Evolutionary conservation across 2,113 vertebrate species (phyloP), one percentile per base, ranked within the genome.

Genomic region (Eretmochelys imbricata): DNA sequence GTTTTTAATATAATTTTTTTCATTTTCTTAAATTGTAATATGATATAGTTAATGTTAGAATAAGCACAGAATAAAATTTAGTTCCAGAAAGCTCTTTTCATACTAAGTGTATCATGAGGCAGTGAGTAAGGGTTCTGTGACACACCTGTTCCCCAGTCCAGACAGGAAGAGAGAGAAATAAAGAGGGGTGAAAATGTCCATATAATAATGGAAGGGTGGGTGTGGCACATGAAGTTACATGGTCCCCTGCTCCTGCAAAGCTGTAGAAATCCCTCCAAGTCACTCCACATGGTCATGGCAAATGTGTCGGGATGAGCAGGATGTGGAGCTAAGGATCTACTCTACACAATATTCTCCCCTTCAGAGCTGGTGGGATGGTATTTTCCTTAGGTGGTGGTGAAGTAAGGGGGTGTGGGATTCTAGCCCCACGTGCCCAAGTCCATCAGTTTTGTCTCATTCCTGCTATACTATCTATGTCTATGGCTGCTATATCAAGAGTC

Each of bases 221-320:
- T 55, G 25, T 0, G 53, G 19, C 57, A 3, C 8, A 0, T 84
- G 59, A 90, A 29, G 13, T 17, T 87, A 0, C 31, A 19, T n/a
- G 14, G 48, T 92, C 51, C 82, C 35, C 46, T 93, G 0, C 59
- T 88, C 14, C 85, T 92, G 6, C 85, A 10, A 89, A 80, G 6
- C 81, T 92, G 38, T 46, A 91, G 75, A 72, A 93, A 48, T 84
- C 25, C 20, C 72, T 91, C 75, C 1, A 79, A 88, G 16, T 85
- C 85, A 65, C 93, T 12, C 19, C 35, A 69, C 76, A 55, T 83
- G 46, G 59, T 55, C 3, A 76, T 42, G 87, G 49, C n/a, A 91
- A 55, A 13, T 93, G 27, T 69, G 13, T 89, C 25, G 22, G 62
- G 42, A 11, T 85, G 54, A 24, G 65, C 3, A 78, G 51, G 13